These are phyloP conservation scores for Elaeidobius kamerunicus DNA, from an alignment of 2,888 invertebrate species.

Conservation along the genomic window DNA sequence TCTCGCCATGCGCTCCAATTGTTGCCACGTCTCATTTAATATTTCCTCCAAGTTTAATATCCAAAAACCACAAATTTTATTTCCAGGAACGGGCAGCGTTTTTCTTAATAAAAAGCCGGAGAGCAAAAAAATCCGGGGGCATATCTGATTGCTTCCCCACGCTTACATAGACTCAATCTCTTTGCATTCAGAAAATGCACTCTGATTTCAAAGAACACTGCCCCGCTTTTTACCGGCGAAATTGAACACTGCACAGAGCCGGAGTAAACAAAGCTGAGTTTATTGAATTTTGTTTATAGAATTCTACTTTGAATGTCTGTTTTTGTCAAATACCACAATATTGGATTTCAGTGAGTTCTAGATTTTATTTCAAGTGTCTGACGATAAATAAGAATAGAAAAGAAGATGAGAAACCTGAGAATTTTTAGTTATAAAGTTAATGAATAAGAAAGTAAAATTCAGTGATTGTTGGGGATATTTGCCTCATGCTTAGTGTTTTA, in stretches of 20 bases:
- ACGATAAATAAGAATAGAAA: too few species aligned
- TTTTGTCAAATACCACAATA: too few species aligned
- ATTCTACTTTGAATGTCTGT: too few species aligned
- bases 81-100: not conserved
- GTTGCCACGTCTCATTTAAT: not conserved
- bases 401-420: too few species aligned
- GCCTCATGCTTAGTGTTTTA: too few species aligned
- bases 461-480: too few species aligned
- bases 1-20: not conserved
- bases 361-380: too few species aligned
- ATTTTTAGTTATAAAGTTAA: too few species aligned
- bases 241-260: conserved; percentile 2
- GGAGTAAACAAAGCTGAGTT: too few species aligned
- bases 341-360: too few species aligned
- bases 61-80: not conserved
- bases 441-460: too few species aligned
- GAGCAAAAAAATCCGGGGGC: conserved; percentile 3
- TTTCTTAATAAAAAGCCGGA: not conserved
- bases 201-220: conserved; percentile 4
- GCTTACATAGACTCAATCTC: conserved; percentile 5
- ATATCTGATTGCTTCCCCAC: conserved; percentile 9
- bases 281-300: too few species aligned
- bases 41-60: not conserved
- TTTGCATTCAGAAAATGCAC: conserved; percentile 12
- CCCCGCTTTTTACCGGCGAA: not conserved